A percentile compares a stretch with the other conserved stretches of the same genome.
Conservation (phyloP, 2,797 vertebrate species). For the Hippocampus kuda region DNA sequence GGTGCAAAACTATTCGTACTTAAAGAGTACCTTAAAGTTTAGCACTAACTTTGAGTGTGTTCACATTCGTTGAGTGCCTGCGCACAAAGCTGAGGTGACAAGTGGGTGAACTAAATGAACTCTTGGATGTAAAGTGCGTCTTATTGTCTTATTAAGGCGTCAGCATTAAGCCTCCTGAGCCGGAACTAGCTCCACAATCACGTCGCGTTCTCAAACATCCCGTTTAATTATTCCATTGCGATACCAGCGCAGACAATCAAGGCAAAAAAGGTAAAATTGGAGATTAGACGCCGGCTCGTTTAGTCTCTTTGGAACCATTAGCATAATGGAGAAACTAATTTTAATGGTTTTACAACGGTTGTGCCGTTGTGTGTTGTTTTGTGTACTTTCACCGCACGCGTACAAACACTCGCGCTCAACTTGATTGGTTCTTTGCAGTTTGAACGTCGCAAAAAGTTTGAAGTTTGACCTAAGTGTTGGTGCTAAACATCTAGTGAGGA, state of each 20-base stretch:
- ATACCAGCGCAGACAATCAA: constrained; percentile 9
- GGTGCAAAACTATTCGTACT: not conserved
- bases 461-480: not conserved
- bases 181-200: not conserved
- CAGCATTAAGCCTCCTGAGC: not conserved
- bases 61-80: not conserved
- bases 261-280: constrained; percentile 2
- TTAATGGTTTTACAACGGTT: constrained; percentile 11
- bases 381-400: not conserved
- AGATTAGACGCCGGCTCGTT: constrained; percentile 28
- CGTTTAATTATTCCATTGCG: constrained; percentile 7
- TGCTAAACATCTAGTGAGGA: not conserved
- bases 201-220: not conserved
- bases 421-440: not conserved
- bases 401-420: not conserved
- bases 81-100: not conserved
- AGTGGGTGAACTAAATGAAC: not conserved
- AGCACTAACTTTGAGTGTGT: not conserved
- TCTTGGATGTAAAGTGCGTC: not conserved
- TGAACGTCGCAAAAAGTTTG: not conserved
- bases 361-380: not conserved
- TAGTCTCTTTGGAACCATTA: constrained; percentile 27
- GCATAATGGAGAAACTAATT: constrained; percentile 32
- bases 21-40: not conserved
- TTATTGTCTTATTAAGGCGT: constrained; percentile 6